Evolutionary conservation across 2,888 invertebrate species (phyloP), one percentile per base, ranked within the genome.

Genomic region (Ypsolopha sequella): DNA sequence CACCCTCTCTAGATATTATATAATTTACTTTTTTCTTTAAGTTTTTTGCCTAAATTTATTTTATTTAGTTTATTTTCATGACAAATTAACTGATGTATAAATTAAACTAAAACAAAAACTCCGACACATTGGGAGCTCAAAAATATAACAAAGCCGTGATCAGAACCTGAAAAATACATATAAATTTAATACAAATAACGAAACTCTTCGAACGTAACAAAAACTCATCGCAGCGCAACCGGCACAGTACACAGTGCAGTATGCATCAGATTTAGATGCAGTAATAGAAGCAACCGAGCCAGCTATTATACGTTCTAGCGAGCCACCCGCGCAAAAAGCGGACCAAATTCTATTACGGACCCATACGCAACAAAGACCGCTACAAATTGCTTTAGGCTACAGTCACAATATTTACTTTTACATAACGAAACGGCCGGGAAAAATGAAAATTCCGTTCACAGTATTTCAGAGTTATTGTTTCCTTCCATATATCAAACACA

Each of bases 291-390:
- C 80, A 75, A 74, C 77, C 74, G 75, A 78, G 76, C 73, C 65
- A 60, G 74, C 75, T 73, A 80, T 82, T 82, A 79, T 77, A 75
- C 70, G 76, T 76, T 66, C 56, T 54, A 69, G 69, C 70, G 68
- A 69, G 65, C 49, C 69, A 69, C 70, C 76, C 76, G 68, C 77
- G 79, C 82, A 86, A 86, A 86, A 86, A 86, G 80, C 82, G 77
- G 65, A 74, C 82, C 80, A 80, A 86, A 86, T 86, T 86, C 86
- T 84, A 85, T 86, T 86, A 85, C 82, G 70, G 71, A 65, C 73
- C 77, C 78, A 85, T 85, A 85, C 82, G 79, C 84, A 85, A 85
- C 86, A 84, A 84, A 86, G 86, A 82, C 81, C 85, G 70, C 80
- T 70, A 71, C 76, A 82, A 85, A 86, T 86, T 86, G 86, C 84